Percentiles rank a stretch among this genome's conserved stretches.
Evolutionary conservation across 2,797 vertebrate genomes (phyloP).

Genomic region (Galagoides demidoff): DNA sequence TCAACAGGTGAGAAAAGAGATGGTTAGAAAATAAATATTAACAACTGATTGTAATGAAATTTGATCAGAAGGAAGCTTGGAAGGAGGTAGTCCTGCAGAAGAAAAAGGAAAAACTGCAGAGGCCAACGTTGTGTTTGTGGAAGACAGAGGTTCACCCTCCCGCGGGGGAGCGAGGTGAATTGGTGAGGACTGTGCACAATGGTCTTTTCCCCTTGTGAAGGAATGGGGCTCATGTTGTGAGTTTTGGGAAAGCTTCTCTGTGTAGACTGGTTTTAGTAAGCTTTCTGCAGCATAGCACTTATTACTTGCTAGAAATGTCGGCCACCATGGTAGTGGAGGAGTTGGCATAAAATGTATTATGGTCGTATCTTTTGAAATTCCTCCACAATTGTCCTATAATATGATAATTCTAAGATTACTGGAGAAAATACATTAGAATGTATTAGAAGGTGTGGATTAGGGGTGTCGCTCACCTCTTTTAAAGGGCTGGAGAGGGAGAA

Average conservation of each 20-base stretch:
- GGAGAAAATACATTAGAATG: rapidly evolving
- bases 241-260: rapidly evolving
- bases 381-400: rapidly evolving
- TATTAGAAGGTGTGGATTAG: neutral
- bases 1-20: neutral
- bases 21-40: neutral
- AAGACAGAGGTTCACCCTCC: rapidly evolving
- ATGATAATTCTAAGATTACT: neutral
- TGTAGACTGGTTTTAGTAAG: rapidly evolving
- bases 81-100: neutral
- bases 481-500: neutral
- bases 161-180: rapidly evolving
- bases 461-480: neutral
- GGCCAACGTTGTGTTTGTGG: rapidly evolving
- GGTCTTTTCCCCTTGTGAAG: rapidly evolving
- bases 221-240: rapidly evolving
- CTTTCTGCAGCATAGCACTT: neutral
- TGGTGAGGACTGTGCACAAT: rapidly evolving
- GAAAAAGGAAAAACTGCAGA: rapidly evolving
- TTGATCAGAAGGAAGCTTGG: neutral
- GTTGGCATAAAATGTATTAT: rapidly evolving
- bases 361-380: neutral
- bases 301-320: neutral
- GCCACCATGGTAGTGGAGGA: rapidly evolving
- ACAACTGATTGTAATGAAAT: neutral